These are phyloP conservation scores for Tryphoninae sp. DNA, from an alignment of 2,888 invertebrate genomes.

Conservation along the genomic window DNA sequence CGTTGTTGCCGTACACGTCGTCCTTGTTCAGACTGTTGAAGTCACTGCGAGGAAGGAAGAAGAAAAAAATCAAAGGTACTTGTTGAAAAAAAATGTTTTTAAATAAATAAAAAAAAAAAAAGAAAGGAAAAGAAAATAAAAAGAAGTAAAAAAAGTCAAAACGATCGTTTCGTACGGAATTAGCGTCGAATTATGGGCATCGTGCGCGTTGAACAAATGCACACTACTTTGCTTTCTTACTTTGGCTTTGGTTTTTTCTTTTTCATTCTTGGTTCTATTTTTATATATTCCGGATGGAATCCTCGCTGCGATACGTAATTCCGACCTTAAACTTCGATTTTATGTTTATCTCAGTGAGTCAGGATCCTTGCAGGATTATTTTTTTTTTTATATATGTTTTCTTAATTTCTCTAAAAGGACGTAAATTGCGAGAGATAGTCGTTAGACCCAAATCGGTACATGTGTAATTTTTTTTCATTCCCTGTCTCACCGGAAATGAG, in stretches of 20 bases:
- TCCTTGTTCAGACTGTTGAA: conserved; percentile 91
- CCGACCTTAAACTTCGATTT: neutral
- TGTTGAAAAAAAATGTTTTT: conserved; percentile 48
- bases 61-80: conserved; percentile 24
- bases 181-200: conserved; percentile 31
- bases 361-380: conserved; percentile 6
- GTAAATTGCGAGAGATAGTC: conserved; percentile 1
- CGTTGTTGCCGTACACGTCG: conserved; percentile 95
- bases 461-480: conserved; percentile 2
- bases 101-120: conserved; percentile 50
- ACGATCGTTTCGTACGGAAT: conserved; percentile 17
- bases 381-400: neutral
- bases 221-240: too few relatives aligned
- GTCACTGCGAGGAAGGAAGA: conserved; percentile 86
- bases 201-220: conserved; percentile 7
- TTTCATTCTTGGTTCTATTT: conserved; percentile 8
- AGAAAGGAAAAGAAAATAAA: conserved; percentile 65
- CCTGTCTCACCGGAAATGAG: neutral
- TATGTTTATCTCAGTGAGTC: conserved; percentile 10
- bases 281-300: neutral
- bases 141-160: neutral
- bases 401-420: conserved; percentile 27
- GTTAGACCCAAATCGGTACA: conserved; percentile 3
- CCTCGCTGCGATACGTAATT: neutral
- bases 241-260: neutral